phyloP scores from a whole-genome alignment of 2,113 vertebrate genomes.

The Neotoma lepida region DNA sequence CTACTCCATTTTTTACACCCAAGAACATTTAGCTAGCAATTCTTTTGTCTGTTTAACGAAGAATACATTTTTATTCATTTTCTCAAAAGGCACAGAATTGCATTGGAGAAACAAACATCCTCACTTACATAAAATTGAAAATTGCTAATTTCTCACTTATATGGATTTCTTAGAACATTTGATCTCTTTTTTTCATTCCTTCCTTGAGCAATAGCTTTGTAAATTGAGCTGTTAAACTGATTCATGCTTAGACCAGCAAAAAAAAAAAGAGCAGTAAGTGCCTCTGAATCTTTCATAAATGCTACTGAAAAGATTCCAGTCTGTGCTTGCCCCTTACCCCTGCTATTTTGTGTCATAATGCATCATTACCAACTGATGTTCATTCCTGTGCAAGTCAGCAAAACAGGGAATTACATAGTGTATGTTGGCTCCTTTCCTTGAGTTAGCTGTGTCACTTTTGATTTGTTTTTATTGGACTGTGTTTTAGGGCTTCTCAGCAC shows the following conservation, averaged over 20 bases:
- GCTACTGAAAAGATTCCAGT: constrained; percentile 71
- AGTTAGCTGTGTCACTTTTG: constrained; percentile 81
- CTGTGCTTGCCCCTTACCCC: constrained; percentile 63
- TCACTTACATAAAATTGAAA: constrained; percentile 46
- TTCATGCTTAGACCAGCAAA: constrained; percentile 75
- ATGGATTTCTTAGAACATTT: constrained; percentile 59
- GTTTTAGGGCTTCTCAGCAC: constrained; percentile 65
- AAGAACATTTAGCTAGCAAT: constrained; percentile 7
- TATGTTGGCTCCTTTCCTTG: constrained; percentile 72
- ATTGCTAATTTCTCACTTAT: constrained; percentile 70
- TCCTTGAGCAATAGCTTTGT: constrained; percentile 67
- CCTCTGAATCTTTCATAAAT: constrained; percentile 79
- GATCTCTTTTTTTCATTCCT: constrained; percentile 69
- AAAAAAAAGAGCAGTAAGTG: constrained; percentile 59
- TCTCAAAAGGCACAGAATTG: background rate
- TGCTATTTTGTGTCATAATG: constrained; percentile 81
- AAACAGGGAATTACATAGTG: constrained; percentile 76
- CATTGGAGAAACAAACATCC: constrained; percentile 51
- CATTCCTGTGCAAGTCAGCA: constrained; percentile 81
- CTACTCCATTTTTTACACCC: constrained; percentile 13
- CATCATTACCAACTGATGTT: constrained; percentile 78
- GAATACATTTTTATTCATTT: constrained; percentile 53
- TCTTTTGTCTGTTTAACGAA: constrained; percentile 27
- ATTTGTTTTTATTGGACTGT: constrained; percentile 77
- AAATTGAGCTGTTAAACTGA: constrained; percentile 79